These are phyloP conservation scores for Lepidocolaptes lacrymiger DNA, from an alignment of 2,797 vertebrate species.

Conservation along the genomic window DNA sequence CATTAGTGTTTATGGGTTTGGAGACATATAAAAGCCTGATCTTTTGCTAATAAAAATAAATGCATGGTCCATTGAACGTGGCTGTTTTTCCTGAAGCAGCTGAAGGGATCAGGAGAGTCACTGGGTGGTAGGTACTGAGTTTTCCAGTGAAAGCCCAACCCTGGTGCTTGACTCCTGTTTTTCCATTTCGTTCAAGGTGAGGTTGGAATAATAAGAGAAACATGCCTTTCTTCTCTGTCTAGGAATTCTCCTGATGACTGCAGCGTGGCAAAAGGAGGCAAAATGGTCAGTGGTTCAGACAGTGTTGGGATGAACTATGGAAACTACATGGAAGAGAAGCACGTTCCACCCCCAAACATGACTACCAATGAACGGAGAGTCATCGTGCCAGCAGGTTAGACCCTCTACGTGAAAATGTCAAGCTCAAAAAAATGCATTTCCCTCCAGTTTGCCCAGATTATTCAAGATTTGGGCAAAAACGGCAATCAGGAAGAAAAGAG, in stretches of 20 bases:
- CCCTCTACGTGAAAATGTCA: neutral
- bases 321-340: constrained; percentile 89
- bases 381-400: constrained; percentile 89
- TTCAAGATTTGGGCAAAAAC: neutral
- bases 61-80: neutral
- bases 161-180: neutral
- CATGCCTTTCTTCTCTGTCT: constrained; percentile 1
- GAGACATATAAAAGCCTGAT: neutral
- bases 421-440: neutral
- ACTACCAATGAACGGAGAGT: constrained; percentile 87
- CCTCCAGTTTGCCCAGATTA: neutral
- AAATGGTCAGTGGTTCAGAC: constrained; percentile 80
- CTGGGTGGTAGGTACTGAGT: neutral
- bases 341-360: constrained; percentile 86
- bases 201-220: neutral
- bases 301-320: constrained; percentile 82
- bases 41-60: neutral
- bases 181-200: neutral
- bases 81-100: neutral
- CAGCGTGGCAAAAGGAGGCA: constrained; percentile 83
- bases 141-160: neutral
- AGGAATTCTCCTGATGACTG: constrained; percentile 87
- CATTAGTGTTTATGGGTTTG: neutral
- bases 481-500: neutral
- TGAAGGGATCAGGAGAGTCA: neutral